Percentiles rank a stretch among this genome's conserved stretches.
Conservation (phyloP, 2,888 invertebrate species). For the Petrophora chlorosata region DNA sequence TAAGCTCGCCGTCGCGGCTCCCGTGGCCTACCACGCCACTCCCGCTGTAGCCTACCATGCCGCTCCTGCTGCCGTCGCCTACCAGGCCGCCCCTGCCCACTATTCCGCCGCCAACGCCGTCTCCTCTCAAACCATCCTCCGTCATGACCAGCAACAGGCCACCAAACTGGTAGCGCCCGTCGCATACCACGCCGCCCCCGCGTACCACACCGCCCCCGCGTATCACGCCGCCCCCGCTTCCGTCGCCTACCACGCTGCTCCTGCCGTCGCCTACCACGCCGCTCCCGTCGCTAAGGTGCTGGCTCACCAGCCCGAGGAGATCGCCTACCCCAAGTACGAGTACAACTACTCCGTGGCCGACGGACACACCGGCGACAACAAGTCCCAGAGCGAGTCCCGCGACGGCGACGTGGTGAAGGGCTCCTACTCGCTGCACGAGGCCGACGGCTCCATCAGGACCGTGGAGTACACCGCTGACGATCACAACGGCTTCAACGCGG, state of each 20-base stretch:
- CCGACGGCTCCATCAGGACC: conserved; percentile 82
- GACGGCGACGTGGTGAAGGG: conserved; percentile 83
- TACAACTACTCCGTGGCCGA: conserved; percentile 83
- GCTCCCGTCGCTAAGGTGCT: conserved; percentile 42
- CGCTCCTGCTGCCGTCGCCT: conserved; percentile 40
- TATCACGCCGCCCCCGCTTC: conserved; percentile 55
- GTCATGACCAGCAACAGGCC: conserved; percentile 54
- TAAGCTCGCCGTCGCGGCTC: conserved; percentile 36
- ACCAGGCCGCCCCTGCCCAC: conserved; percentile 53
- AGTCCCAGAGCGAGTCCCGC: conserved; percentile 79
- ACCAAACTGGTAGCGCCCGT: conserved; percentile 34
- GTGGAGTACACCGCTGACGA: conserved; percentile 82
- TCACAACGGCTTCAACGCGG: conserved; percentile 77
- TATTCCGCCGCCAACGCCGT: conserved; percentile 60
- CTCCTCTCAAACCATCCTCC: conserved; percentile 66
- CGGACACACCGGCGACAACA: conserved; percentile 83
- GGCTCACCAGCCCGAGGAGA: conserved; percentile 48
- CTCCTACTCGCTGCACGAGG: conserved; percentile 80
- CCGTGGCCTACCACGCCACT: conserved; percentile 56
- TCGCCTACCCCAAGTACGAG: conserved; percentile 74
- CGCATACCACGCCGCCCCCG: conserved; percentile 53
- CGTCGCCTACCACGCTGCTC: conserved; percentile 43
- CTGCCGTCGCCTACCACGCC: conserved; percentile 44
- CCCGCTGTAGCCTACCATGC: conserved; percentile 45
- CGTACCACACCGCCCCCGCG: conserved; percentile 32